Conservation (phyloP, 1,140 invertebrate genomes). For the Hesperophylax magnus region DNA sequence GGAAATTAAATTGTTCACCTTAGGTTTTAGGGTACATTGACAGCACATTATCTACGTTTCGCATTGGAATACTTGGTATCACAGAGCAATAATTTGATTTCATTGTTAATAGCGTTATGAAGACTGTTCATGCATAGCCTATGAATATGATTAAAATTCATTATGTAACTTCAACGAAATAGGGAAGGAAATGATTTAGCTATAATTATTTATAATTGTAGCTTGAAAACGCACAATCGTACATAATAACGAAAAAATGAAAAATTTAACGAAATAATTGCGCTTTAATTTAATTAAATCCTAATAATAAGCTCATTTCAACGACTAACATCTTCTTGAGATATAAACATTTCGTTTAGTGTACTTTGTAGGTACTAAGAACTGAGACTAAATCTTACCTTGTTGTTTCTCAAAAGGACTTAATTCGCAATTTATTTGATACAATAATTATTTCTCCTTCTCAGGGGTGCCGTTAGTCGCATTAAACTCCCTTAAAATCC, state of each 20-base stretch:
- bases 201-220: background rate
- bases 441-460: conserved; percentile 53
- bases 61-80: background rate
- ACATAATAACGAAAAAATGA: background rate
- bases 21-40: background rate
- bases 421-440: conserved; percentile 51
- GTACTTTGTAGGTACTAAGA: background rate
- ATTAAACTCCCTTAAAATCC: conserved; percentile 33
- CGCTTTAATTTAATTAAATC: background rate
- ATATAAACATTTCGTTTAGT: background rate
- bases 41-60: background rate
- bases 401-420: conserved; percentile 15
- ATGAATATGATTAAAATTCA: background rate
- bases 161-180: background rate
- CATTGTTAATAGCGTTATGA: background rate
- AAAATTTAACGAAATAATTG: background rate
- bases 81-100: conserved; percentile 10
- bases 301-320: background rate
- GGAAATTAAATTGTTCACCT: conserved; percentile 31
- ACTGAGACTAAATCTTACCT: background rate
- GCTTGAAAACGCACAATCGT: no score
- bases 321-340: background rate
- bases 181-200: background rate
- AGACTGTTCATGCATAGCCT: background rate
- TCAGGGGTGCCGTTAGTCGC: conserved; percentile 14